phyloP scores from a whole-genome alignment of 2,888 invertebrate genomes.

The Monopis laevigella region DNA sequence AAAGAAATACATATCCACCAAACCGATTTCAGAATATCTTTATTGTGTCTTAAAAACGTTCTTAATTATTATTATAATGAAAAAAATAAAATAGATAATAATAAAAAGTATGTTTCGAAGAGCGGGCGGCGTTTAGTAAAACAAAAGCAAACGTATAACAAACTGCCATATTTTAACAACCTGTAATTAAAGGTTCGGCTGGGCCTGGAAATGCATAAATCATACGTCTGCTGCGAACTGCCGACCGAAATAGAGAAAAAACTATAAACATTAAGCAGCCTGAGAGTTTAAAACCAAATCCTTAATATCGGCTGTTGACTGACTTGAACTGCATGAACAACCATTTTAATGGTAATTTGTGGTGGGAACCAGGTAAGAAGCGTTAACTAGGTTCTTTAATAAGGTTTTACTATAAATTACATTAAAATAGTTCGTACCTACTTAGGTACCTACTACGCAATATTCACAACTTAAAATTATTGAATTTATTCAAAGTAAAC shows the following conservation, averaged over 20 bases:
- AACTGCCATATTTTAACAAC: constrained; percentile 69
- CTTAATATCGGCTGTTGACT: too few relatives aligned
- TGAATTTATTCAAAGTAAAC: too few relatives aligned
- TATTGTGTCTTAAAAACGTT: not conserved
- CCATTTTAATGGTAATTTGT: too few relatives aligned
- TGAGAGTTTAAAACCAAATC: constrained; percentile 17
- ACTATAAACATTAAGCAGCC: constrained; percentile 56
- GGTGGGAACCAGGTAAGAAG: too few relatives aligned
- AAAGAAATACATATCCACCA: too few relatives aligned
- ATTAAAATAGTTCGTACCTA: too few relatives aligned
- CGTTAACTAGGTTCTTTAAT: too few relatives aligned
- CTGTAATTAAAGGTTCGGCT: constrained; percentile 66
- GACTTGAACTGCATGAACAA: too few relatives aligned
- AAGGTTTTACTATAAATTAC: too few relatives aligned
- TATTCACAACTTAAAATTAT: too few relatives aligned
- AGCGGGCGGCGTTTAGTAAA: constrained; percentile 49
- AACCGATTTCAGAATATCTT: too few relatives aligned
- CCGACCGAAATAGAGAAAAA: constrained; percentile 67
- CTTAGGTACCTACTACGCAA: too few relatives aligned
- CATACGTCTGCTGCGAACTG: constrained; percentile 62
- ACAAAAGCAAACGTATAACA: constrained; percentile 66
- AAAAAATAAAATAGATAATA: not conserved
- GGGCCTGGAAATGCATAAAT: constrained; percentile 66
- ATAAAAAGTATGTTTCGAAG: not conserved
- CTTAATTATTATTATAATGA: not conserved